phyloP scores from a whole-genome alignment of 2,797 vertebrate genomes.

The Xenops minutus region DNA sequence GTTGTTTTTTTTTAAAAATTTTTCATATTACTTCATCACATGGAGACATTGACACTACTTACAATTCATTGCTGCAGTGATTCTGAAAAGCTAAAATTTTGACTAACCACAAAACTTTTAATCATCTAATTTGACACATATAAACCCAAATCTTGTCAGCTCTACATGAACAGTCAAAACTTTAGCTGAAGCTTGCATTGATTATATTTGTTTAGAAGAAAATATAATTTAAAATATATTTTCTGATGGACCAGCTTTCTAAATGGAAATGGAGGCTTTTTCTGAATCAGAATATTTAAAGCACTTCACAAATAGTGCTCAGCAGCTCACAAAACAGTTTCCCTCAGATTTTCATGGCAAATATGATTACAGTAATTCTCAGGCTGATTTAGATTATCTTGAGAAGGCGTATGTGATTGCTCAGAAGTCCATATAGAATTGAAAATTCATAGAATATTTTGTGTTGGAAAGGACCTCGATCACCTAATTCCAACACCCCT shows the following conservation, averaged over 20 bases:
- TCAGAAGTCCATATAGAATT: background rate
- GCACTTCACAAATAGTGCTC: background rate
- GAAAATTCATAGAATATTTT: background rate
- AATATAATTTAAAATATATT: background rate
- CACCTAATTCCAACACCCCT: background rate
- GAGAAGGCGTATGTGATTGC: background rate
- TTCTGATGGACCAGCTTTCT: background rate
- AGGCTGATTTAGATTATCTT: background rate
- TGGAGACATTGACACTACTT: background rate
- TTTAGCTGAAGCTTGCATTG: background rate
- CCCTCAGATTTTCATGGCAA: fast-evolving
- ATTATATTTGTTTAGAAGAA: background rate
- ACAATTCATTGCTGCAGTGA: background rate
- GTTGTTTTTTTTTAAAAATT: background rate
- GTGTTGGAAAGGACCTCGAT: background rate
- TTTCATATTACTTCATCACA: background rate
- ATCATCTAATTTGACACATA: background rate
- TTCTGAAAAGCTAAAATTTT: background rate
- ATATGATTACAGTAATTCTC: background rate
- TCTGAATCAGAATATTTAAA: background rate
- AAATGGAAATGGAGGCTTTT: background rate
- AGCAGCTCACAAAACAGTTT: background rate
- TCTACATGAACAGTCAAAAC: background rate
- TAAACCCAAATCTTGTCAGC: background rate
- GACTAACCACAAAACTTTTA: background rate